Evolutionary conservation across 2,888 invertebrate genomes (phyloP).

Genomic region (Gryllus longicercus): DNA sequence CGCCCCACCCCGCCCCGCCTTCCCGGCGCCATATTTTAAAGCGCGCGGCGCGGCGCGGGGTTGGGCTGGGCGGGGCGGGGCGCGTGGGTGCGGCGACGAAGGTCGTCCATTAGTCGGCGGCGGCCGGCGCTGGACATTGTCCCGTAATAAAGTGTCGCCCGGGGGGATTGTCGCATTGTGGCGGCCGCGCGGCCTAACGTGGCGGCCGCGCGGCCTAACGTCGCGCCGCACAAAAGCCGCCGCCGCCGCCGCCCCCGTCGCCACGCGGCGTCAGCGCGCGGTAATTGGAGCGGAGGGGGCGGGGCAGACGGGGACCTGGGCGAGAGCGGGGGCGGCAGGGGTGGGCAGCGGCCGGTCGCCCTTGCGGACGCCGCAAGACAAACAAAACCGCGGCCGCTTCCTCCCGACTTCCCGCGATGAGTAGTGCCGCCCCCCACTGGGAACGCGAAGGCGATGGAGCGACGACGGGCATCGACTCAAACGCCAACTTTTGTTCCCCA

Average conservation of each 20-base stretch:
- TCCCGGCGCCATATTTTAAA: not conserved
- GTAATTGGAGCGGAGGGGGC: too few species aligned
- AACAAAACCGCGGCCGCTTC: not conserved
- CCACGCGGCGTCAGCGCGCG: too few species aligned
- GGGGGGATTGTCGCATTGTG: not conserved
- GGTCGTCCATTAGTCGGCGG: not conserved
- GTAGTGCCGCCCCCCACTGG: not conserved
- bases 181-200: not conserved
- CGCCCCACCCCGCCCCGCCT: not conserved
- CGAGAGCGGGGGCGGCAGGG: too few species aligned
- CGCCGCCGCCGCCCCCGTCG: not conserved
- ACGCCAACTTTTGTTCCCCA: not conserved
- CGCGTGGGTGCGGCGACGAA: not conserved
- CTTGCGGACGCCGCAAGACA: not conserved
- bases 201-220: too few species aligned
- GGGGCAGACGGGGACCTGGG: too few species aligned
- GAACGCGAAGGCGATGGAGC: not conserved
- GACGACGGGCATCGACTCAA: not conserved
- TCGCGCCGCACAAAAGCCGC: not conserved
- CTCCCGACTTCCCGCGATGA: not conserved
- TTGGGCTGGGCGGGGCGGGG: too few species aligned
- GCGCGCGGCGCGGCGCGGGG: not conserved
- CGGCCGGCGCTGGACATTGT: not conserved
- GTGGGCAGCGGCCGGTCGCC: too few species aligned
- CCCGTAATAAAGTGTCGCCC: slow-evolving; percentile 5